Conservation (phyloP, 2,113 vertebrate genomes). For the Dipodomys merriami region DNA sequence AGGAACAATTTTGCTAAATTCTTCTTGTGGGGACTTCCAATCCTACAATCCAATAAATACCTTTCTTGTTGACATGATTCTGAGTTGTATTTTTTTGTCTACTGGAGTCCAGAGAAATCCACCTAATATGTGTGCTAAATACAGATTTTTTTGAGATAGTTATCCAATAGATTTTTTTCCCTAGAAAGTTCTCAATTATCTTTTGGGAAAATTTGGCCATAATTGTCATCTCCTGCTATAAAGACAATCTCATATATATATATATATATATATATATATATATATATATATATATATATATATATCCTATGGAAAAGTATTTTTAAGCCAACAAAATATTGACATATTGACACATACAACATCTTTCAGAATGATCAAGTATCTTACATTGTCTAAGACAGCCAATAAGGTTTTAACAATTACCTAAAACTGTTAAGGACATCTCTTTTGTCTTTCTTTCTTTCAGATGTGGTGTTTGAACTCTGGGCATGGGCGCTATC, state of each 20-base stretch:
- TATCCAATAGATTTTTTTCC: not conserved
- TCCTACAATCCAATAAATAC: rapidly evolving
- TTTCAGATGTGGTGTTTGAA: too few relatives aligned
- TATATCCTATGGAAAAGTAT: not conserved
- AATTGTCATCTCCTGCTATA: not conserved
- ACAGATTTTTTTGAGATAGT: not conserved
- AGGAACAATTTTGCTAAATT: rapidly evolving
- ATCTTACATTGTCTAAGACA: not conserved
- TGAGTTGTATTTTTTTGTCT: not conserved
- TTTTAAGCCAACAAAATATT: not conserved
- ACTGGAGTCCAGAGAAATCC: not conserved
- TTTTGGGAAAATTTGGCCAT: not conserved
- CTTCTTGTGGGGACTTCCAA: not conserved
- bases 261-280: not conserved
- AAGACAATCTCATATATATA: not conserved
- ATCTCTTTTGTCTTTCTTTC: too few relatives aligned
- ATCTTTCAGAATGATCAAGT: not conserved
- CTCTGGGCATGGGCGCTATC: too few relatives aligned
- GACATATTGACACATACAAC: not conserved
- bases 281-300: not conserved
- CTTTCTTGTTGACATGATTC: not conserved
- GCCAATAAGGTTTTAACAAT: conserved; percentile 27
- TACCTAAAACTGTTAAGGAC: not conserved
- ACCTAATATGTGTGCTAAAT: not conserved
- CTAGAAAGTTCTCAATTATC: not conserved